Evolutionary conservation across 2,113 vertebrate genomes (phyloP).

Genomic region (Protomyctophum bolini): DNA sequence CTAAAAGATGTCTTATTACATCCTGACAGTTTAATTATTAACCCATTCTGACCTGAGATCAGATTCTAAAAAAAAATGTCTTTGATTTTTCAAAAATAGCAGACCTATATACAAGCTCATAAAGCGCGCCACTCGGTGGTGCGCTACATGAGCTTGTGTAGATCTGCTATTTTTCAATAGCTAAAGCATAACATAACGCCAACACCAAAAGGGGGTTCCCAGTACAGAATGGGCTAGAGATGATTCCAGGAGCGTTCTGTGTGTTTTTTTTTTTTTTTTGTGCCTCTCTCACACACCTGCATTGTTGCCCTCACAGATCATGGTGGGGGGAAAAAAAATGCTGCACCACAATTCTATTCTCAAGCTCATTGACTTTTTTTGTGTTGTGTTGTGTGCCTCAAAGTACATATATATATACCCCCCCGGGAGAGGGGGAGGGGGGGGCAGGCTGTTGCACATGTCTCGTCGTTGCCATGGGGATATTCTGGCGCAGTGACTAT

Average conservation of each 20-base stretch:
- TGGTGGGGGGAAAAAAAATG: conserved; percentile 50
- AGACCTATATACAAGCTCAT: no score
- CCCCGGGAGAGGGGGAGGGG: conserved; percentile 17
- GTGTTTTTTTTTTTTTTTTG: no score
- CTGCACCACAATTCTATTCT: conserved; percentile 55
- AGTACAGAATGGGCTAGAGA: conserved; percentile 5
- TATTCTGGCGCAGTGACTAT: conserved; percentile 78
- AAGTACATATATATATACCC: conserved; percentile 26
- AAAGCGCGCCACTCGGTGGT: no score
- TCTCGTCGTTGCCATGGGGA: conserved; percentile 82
- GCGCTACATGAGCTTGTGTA: no score
- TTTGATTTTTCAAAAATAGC: no score
- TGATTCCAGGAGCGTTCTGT: no score
- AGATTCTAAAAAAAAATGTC: no score
- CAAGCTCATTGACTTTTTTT: conserved; percentile 43
- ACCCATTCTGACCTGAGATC: no score
- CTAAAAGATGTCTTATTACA: no score
- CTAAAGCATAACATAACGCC: no score
- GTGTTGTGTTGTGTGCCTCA: conserved; percentile 25
- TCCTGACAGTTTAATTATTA: no score
- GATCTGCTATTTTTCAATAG: conserved; percentile 31
- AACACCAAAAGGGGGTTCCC: no score
- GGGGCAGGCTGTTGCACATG: conserved; percentile 72
- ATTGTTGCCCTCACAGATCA: conserved; percentile 58
- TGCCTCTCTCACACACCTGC: not conserved